Base-by-base conservation (phyloP, 35 echinoderm and acorn worm species). In the Patiria miniata region DNA sequence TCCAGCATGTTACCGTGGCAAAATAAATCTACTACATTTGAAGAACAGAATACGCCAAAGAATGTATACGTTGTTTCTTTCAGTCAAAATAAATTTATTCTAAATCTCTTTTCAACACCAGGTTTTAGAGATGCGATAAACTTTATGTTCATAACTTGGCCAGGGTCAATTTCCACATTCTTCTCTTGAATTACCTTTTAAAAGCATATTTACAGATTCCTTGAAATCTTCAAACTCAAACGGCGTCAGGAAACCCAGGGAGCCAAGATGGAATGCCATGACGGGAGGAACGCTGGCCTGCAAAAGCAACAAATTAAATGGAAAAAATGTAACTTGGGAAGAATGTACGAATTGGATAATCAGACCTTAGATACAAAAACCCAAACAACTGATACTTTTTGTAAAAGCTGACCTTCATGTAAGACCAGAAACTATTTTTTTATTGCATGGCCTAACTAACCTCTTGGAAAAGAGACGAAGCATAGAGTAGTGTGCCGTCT, bases 241-340 rank as follows among this genome's bases (percentile, higher is more conserved):
- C 29, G 96, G 89, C 6, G 96, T 98, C 32, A 98, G 84, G 76
- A 98, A 98, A 16, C 96, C 96, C 8, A 98, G 86, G n/a, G 96
- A 98, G 22, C 96, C 96, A 47, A 98, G 56, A 83, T 94, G 90
- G 89, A 94, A 98, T 30, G 96, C 96, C 93, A 98, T 98, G 51
- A 98, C 96, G 1, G 96, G 96, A 42, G 96, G 96, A 39, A 98
- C 89, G 77, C 92, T 98, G 39, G 89, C 89, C 93, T 95, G 85
- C 29, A 87, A 69, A 51, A 33, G 23, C 58, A 39, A 79, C 33
- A 52, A 22, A 78, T 29, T 8, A 22, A 60, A 17, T 1, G 8
- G 21, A 19, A 23, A 28, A 52, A 82, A 26, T 2, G 37, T 51
- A 14, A 40, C n/a, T n/a, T n/a, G n/a, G n/a, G n/a, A n/a, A n/a